Evolutionary conservation across 2,113 vertebrate genomes (phyloP).

Genomic region (Embiotoca jacksoni): DNA sequence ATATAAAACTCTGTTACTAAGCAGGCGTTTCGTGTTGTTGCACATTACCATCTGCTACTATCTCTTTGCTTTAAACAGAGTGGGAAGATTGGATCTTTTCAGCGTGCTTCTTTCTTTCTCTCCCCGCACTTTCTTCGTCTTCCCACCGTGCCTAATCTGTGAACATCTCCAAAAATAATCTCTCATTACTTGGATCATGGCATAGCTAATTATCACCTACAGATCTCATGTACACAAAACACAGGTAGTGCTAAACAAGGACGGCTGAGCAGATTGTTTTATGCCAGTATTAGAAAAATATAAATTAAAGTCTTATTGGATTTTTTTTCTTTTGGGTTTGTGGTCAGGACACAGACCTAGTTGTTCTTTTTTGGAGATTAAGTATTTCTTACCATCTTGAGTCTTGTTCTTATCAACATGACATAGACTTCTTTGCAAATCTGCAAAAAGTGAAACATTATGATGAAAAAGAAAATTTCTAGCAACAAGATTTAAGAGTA

Average conservation of each 20-base stretch:
- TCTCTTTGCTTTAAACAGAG: conserved; percentile 66
- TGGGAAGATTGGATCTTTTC: conserved; percentile 67
- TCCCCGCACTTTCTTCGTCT: conserved; percentile 15
- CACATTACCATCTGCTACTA: conserved; percentile 78
- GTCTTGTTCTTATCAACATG: too few species aligned
- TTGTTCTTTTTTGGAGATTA: too few species aligned
- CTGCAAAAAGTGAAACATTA: too few species aligned
- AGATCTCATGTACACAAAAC: conserved; percentile 32
- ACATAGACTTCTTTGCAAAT: too few species aligned
- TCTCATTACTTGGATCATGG: conserved; percentile 43
- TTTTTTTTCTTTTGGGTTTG: too few species aligned
- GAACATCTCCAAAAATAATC: conserved; percentile 62
- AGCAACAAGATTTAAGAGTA: too few species aligned
- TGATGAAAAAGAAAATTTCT: too few species aligned
- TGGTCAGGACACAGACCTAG: too few species aligned
- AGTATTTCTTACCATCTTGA: too few species aligned
- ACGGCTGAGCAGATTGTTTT: background rate
- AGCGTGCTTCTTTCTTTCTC: background rate
- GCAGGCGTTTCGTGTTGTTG: conserved; percentile 67
- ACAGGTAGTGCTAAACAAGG: conserved; percentile 28
- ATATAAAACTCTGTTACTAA: conserved; percentile 75
- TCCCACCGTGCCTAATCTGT: conserved; percentile 48
- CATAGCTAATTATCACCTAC: conserved; percentile 61
- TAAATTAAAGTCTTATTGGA: background rate
- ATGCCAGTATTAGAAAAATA: background rate